Evolutionary conservation across 2,888 invertebrate species (phyloP).

Genomic region (Thera obeliscata): DNA sequence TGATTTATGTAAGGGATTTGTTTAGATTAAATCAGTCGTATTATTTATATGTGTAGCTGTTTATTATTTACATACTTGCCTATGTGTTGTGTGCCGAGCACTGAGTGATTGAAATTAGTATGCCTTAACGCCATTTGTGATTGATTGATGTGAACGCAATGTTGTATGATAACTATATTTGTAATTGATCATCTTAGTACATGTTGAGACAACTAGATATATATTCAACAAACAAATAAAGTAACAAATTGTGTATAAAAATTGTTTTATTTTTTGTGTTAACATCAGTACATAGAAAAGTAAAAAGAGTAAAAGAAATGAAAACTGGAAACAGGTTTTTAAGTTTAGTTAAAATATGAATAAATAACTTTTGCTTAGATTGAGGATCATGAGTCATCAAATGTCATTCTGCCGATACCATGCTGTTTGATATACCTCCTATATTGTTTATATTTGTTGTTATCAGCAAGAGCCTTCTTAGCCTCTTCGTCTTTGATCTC

Average conservation of each 20-base stretch:
- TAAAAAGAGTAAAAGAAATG: conserved; percentile 23
- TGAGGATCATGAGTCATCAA: conserved; percentile 88
- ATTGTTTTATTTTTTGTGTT: conserved; percentile 63
- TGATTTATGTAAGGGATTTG: conserved; percentile 26
- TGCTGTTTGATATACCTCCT: conserved; percentile 95
- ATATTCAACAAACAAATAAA: conserved; percentile 71
- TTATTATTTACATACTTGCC: conserved; percentile 38
- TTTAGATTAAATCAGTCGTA: conserved; percentile 15
- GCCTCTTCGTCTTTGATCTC: conserved; percentile 92
- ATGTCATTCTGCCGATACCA: conserved; percentile 95
- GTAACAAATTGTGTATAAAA: conserved; percentile 76
- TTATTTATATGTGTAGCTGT: conserved; percentile 8
- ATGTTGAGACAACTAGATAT: conserved; percentile 74
- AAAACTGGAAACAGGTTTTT: conserved; percentile 26
- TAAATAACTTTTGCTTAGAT: conserved; percentile 29
- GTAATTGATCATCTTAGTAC: conserved; percentile 71
- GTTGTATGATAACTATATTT: conserved; percentile 57
- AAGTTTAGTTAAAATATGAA: conserved; percentile 29
- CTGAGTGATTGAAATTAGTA: conserved; percentile 51
- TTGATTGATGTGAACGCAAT: conserved; percentile 67
- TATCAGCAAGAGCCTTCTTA: conserved; percentile 93
- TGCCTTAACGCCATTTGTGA: conserved; percentile 81
- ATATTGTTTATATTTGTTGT: conserved; percentile 94
- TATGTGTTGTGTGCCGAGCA: conserved; percentile 43
- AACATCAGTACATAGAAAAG: conserved; percentile 22